These are phyloP conservation scores for Drosophila planitibia DNA, from an alignment of 2,888 invertebrate species.

Conservation along the genomic window DNA sequence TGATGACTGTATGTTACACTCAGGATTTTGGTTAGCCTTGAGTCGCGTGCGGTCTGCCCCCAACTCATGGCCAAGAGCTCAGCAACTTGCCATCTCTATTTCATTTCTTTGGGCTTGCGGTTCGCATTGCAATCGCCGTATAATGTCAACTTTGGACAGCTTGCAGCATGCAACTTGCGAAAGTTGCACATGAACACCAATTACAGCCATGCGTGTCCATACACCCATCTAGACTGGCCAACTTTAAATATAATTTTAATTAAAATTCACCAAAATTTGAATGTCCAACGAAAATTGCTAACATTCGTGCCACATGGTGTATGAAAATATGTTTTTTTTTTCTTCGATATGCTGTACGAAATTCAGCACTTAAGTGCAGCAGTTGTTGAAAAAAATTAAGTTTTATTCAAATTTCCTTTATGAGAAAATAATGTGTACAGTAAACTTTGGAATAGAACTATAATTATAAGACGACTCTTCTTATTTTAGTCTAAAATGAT, in stretches of 20 bases:
- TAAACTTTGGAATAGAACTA: not conserved
- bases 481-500: not conserved
- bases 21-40: constrained; percentile 55
- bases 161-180: constrained; percentile 27
- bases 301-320: constrained; percentile 60
- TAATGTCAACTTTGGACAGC: constrained; percentile 66
- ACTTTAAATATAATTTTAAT: constrained; percentile 64
- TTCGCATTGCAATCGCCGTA: constrained; percentile 28
- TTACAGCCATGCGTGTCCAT: constrained; percentile 69
- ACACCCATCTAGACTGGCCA: constrained; percentile 21
- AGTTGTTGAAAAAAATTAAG: constrained; percentile 3
- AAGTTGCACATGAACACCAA: constrained; percentile 45
- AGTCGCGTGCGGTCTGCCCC: constrained; percentile 57
- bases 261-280: constrained; percentile 51
- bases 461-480: not conserved
- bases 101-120: constrained; percentile 57
- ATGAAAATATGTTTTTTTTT: constrained; percentile 27
- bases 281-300: constrained; percentile 8
- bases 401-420: constrained; percentile 3
- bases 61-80: not conserved
- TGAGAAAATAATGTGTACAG: not conserved
- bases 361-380: constrained; percentile 11
- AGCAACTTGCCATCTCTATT: constrained; percentile 20
- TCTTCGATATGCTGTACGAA: not conserved
- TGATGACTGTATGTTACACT: constrained; percentile 18